These are phyloP conservation scores for Neoaliturus tenellus DNA, from an alignment of 2,888 invertebrate genomes.

Conservation along the genomic window DNA sequence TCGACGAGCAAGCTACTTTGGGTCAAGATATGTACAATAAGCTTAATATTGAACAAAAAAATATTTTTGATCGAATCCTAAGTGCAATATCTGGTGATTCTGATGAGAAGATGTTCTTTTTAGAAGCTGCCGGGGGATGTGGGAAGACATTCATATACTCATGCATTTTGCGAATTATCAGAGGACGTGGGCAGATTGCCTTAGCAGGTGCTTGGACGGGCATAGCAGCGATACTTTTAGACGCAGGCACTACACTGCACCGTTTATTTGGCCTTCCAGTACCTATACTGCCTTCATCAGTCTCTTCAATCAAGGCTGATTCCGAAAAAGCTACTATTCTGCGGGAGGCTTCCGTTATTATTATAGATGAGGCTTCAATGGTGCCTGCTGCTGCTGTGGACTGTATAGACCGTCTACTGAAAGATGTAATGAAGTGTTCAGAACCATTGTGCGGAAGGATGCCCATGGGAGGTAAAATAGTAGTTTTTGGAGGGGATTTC, in stretches of 20 bases:
- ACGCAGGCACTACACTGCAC: slow-evolving; percentile 50
- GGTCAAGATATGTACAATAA: background rate
- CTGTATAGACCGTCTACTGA: slow-evolving; percentile 10
- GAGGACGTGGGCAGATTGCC: background rate
- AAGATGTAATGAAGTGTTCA: slow-evolving; percentile 12
- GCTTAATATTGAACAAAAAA: background rate
- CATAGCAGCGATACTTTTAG: slow-evolving; percentile 48
- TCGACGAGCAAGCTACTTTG: background rate
- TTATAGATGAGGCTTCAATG: slow-evolving; percentile 53
- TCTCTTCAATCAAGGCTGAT: slow-evolving; percentile 22
- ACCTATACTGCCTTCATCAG: slow-evolving; percentile 22
- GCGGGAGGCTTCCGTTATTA: slow-evolving; percentile 26
- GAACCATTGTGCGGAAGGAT: background rate
- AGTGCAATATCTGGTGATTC: background rate
- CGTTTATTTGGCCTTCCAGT: slow-evolving; percentile 51
- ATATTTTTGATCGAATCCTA: background rate
- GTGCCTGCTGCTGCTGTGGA: background rate
- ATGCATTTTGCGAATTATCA: background rate
- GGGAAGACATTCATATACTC: slow-evolving; percentile 35
- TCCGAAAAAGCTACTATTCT: background rate
- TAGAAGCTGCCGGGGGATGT: slow-evolving; percentile 36
- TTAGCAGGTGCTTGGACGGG: slow-evolving; percentile 36
- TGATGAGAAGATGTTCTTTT: background rate
- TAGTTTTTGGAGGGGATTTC: background rate
- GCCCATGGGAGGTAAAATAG: slow-evolving; percentile 8